phyloP scores from a whole-genome alignment of 2,888 invertebrate genomes.

The Priocnemis perturbator region DNA sequence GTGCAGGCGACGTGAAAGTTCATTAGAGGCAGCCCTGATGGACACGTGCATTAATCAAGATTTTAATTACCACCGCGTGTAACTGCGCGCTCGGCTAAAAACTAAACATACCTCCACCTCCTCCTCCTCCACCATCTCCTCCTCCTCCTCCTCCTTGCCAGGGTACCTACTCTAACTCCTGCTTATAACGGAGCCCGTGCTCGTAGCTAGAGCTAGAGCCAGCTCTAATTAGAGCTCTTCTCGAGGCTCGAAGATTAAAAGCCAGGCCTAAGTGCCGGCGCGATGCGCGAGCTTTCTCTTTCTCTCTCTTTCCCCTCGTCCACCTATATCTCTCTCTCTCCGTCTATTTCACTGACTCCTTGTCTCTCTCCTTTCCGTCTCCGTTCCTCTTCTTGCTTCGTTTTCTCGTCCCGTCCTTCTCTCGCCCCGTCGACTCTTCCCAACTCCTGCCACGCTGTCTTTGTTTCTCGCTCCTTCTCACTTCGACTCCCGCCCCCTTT shows the following conservation, averaged over 20 bases:
- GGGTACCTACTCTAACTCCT: constrained; percentile 57
- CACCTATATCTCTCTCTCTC: constrained; percentile 30
- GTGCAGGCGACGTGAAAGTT: constrained; percentile 68
- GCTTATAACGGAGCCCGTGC: constrained; percentile 59
- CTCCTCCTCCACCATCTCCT: constrained; percentile 12
- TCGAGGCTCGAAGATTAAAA: constrained; percentile 67
- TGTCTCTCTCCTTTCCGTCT: constrained; percentile 27
- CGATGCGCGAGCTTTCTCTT: constrained; percentile 52
- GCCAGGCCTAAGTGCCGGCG: constrained; percentile 64
- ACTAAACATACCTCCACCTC: constrained; percentile 66
- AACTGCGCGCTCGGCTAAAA: constrained; percentile 49
- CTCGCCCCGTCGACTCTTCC: constrained; percentile 8
- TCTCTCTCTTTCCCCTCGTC: constrained; percentile 25
- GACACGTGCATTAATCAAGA: constrained; percentile 74
- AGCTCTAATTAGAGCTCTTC: constrained; percentile 73
- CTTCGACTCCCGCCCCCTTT: constrained; percentile 1
- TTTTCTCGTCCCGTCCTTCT: constrained; percentile 23
- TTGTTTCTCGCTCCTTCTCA: constrained; percentile 22
- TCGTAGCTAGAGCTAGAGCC: constrained; percentile 58
- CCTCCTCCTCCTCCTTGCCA: constrained; percentile 14
- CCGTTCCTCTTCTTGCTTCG: constrained; percentile 21
- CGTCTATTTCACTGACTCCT: too few species aligned
- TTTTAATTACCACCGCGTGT: constrained; percentile 73
- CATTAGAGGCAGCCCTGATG: constrained; percentile 71
- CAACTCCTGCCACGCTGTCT: constrained; percentile 12